phyloP scores from a whole-genome alignment of 1,140 invertebrate species.

The Bombus superbus region DNA sequence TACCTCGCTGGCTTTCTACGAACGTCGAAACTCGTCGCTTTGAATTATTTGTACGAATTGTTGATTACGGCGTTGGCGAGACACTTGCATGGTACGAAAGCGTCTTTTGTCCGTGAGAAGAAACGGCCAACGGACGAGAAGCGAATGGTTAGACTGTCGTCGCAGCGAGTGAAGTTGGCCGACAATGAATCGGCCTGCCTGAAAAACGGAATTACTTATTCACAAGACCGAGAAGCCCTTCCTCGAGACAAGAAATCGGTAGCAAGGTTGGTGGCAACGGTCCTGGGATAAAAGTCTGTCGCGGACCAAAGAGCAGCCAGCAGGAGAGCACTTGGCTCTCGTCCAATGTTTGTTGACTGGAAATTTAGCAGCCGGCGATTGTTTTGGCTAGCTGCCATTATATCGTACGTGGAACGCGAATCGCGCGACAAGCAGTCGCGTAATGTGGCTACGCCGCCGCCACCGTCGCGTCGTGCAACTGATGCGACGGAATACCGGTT shows the following conservation, averaged over 20 bases:
- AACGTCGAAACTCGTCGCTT: not conserved
- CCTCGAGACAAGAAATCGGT: constrained; percentile 18
- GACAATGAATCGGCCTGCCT: constrained; percentile 2
- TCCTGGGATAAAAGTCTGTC: constrained; percentile 59
- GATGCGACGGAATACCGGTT: not conserved
- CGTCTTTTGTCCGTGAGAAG: too few relatives aligned
- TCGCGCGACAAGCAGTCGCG: not conserved
- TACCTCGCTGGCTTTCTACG: too few relatives aligned
- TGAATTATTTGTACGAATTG: not conserved
- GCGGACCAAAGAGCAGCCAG: constrained; percentile 47
- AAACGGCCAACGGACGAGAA: not conserved
- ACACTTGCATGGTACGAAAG: not conserved
- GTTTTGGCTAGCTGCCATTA: constrained; percentile 79
- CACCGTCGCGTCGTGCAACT: constrained; percentile 14
- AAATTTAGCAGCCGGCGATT: constrained; percentile 79
- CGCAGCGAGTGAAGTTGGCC: not conserved
- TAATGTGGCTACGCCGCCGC: not conserved
- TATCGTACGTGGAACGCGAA: constrained; percentile 65
- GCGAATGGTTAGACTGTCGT: not conserved
- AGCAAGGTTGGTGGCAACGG: constrained; percentile 18
- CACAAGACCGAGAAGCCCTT: constrained; percentile 6
- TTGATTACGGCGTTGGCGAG: not conserved
- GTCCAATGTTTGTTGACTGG: constrained; percentile 79
- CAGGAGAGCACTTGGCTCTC: constrained; percentile 65
- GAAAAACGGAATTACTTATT: constrained; percentile 45